A percentile compares a stretch with the other conserved stretches of the same genome.
Conservation (phyloP, 2,888 invertebrate species). For the Corbicula japonica region DNA sequence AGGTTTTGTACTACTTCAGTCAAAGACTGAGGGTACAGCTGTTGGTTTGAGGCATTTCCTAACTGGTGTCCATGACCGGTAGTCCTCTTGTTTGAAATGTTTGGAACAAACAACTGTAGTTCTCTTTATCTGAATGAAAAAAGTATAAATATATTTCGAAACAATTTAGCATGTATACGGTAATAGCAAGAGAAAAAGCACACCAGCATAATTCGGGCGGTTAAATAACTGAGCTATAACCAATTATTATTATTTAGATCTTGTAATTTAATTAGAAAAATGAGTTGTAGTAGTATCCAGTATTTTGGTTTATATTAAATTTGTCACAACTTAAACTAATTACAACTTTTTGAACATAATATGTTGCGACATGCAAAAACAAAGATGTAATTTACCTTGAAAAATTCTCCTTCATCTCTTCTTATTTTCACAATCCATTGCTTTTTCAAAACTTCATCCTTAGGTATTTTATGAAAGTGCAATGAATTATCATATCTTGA, state of each 20-base stretch:
- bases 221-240: not conserved
- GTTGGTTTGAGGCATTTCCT: conserved; percentile 3
- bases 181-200: not conserved
- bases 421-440: conserved; percentile 30
- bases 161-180: not conserved
- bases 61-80: conserved; percentile 13
- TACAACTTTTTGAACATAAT: not conserved
- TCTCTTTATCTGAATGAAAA: conserved; percentile 16
- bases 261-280: not conserved
- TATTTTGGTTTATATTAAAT: conserved; percentile 2
- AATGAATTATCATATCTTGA: conserved; percentile 16
- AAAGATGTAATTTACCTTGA: conserved; percentile 20
- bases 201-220: not conserved
- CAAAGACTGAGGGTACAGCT: conserved; percentile 8
- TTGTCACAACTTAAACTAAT: not conserved
- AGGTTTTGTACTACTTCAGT: not conserved
- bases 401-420: conserved; percentile 11
- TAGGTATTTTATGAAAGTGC: conserved; percentile 24
- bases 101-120: conserved; percentile 33
- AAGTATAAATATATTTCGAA: not conserved
- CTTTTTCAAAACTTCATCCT: conserved; percentile 4
- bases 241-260: conserved; percentile 3
- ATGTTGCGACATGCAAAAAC: not conserved
- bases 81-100: conserved; percentile 29
- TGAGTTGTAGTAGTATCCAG: not conserved